Percentiles rank a stretch among this genome's conserved stretches.
Evolutionary conservation across 2,113 vertebrate species (phyloP).

Genomic region (Dasyurus viverrinus): DNA sequence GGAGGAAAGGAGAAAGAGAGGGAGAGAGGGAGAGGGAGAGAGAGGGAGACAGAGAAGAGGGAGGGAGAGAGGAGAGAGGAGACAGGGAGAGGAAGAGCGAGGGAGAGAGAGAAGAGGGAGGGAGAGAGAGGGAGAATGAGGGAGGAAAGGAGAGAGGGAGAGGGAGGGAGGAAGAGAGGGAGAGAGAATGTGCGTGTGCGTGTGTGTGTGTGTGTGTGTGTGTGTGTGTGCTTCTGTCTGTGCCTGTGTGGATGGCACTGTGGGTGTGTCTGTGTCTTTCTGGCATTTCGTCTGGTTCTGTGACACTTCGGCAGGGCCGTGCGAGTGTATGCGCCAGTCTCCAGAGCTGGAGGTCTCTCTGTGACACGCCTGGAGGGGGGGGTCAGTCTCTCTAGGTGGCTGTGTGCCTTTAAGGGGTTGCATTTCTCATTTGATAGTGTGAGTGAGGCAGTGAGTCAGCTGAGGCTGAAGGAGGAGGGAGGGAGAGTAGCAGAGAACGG

Average conservation of each 20-base stretch:
- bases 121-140: no score
- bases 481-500: constrained; percentile 74
- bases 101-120: no score
- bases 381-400: constrained; percentile 51
- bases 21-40: no score
- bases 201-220: no score
- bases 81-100: no score
- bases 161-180: no score
- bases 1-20: no score
- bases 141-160: no score
- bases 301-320: neutral
- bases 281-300: constrained; percentile 34
- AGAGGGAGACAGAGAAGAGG: no score
- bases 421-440: constrained; percentile 79
- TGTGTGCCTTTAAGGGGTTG: constrained; percentile 79
- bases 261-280: neutral
- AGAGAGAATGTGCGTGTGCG: no score
- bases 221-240: no score
- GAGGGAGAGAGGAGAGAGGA: no score
- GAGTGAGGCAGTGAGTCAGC: constrained; percentile 80
- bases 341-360: constrained; percentile 26
- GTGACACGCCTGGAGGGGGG: constrained; percentile 26
- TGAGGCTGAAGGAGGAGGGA: constrained; percentile 78
- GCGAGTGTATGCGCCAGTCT: neutral
- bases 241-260: neutral